Percentiles rank a stretch among this genome's conserved stretches.
Evolutionary conservation across 2,888 invertebrate species (phyloP).

Genomic region (Hecatera dysodea): DNA sequence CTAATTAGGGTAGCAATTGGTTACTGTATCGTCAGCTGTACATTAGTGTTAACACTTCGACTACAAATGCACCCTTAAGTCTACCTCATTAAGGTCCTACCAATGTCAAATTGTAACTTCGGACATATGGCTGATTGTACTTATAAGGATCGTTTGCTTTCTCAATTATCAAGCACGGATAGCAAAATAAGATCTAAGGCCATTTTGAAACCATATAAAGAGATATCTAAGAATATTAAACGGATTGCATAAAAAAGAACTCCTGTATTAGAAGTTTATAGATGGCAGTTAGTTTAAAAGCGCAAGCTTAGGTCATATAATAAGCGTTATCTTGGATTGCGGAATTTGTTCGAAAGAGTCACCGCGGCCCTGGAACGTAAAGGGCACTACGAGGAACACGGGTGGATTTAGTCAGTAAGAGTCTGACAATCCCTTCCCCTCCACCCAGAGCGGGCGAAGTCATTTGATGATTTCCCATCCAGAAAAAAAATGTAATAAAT

Average conservation of each 20-base stretch:
- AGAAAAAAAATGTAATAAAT: too few relatives aligned
- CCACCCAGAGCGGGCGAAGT: too few relatives aligned
- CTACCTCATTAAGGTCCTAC: not conserved
- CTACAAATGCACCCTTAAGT: conserved; percentile 1
- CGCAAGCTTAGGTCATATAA: not conserved
- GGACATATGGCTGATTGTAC: not conserved
- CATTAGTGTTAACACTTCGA: not conserved
- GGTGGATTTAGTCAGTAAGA: too few relatives aligned
- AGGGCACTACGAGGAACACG: too few relatives aligned
- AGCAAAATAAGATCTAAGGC: not conserved
- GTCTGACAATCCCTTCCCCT: too few relatives aligned
- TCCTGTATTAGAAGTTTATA: not conserved
- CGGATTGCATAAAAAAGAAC: not conserved
- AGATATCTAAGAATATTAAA: conserved; percentile 1
- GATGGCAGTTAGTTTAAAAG: not conserved
- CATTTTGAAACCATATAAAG: conserved; percentile 1
- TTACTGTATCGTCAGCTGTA: not conserved
- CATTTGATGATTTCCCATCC: too few relatives aligned
- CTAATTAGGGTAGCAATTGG: conserved; percentile 13
- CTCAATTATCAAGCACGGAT: not conserved
- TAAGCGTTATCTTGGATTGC: too few relatives aligned
- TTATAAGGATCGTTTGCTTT: not conserved
- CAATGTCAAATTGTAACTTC: not conserved
- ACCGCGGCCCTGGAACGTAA: too few relatives aligned
- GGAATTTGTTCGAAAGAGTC: too few relatives aligned